Conservation (phyloP, 2,113 vertebrate genomes). For the Ivindomyrus marchei region DNA sequence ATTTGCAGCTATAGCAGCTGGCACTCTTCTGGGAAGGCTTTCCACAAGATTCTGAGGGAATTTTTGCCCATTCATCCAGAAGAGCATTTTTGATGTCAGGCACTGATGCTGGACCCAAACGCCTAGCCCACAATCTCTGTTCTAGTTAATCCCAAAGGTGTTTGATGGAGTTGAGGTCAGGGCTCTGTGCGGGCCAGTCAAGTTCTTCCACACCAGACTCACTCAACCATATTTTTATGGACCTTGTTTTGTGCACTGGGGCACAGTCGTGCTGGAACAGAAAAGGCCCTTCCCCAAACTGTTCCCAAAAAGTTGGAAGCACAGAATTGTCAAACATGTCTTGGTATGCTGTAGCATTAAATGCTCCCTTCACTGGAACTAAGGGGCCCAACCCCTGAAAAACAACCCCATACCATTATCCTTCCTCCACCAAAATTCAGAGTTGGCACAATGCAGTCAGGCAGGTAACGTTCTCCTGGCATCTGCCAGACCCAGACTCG, state of each 20-base stretch:
- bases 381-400: neutral
- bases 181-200: neutral
- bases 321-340: neutral
- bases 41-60: too few species aligned
- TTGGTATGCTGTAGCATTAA: neutral
- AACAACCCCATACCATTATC: neutral
- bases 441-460: neutral
- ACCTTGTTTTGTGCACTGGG: neutral
- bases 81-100: too few species aligned
- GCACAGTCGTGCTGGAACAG: neutral
- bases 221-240: neutral
- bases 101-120: too few species aligned
- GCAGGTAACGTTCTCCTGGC: neutral
- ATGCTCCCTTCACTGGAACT: neutral
- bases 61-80: too few species aligned
- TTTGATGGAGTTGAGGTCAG: neutral
- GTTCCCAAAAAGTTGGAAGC: neutral
- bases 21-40: too few species aligned
- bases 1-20: too few species aligned
- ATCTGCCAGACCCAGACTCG: neutral
- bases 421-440: neutral
- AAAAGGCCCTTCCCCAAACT: neutral
- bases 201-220: neutral
- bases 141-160: too few species aligned
- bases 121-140: too few species aligned